Evolutionary conservation across 2,113 vertebrate species (phyloP).

Genomic region (Labeo rohita): DNA sequence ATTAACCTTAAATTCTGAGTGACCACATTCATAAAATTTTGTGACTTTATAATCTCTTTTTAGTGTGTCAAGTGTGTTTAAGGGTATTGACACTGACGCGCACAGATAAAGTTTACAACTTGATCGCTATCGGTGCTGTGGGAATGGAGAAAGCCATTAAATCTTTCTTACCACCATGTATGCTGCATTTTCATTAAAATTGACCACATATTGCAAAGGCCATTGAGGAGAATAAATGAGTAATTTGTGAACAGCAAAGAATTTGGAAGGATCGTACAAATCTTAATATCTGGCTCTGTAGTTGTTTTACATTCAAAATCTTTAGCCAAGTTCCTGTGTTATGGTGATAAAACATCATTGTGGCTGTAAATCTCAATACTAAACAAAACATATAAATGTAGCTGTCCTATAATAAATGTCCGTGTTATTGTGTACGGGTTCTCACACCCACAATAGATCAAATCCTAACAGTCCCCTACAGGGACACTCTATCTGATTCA

Average conservation of each 20-base stretch:
- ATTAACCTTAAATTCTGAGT: neutral
- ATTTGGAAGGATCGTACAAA: neutral
- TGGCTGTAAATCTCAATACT: conserved; percentile 31
- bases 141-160: neutral
- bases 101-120: conserved; percentile 17
- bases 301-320: conserved; percentile 12
- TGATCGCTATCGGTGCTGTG: neutral
- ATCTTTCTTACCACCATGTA: neutral
- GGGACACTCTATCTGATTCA: neutral
- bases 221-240: neutral
- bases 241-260: neutral
- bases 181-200: neutral
- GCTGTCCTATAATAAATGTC: conserved; percentile 36
- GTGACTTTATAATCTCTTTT: neutral
- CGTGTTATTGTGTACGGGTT: conserved; percentile 11
- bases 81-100: neutral
- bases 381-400: conserved; percentile 21
- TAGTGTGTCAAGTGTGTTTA: neutral
- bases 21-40: neutral
- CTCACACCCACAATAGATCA: conserved; percentile 40
- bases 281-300: conserved; percentile 4
- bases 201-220: neutral
- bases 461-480: conserved; percentile 11
- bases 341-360: conserved; percentile 24
- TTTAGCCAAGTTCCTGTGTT: conserved; percentile 25